Base-by-base conservation (phyloP, 2,797 vertebrate species). In the Danio aesculapii region DNA sequence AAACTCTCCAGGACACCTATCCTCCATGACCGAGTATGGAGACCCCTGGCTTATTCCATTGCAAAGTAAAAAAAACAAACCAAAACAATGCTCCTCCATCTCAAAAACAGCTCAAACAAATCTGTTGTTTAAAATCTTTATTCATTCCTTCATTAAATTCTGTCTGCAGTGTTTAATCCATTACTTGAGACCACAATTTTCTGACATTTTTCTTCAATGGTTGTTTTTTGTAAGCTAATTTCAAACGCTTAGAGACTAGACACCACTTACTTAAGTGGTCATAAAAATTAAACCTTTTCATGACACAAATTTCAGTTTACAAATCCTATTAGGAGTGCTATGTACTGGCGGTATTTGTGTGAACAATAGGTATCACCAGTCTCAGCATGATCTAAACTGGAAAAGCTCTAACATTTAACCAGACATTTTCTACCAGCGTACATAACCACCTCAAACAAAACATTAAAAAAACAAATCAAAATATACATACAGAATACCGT, bases 401-500 rank as follows among this genome's bases (percentile, higher is more conserved):
- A 50, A 63, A 66, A 41, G 53, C 50, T 74, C n/a, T 16, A 53
- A 13, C 62, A n/a, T 39, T 66, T 77, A 11, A 47, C 19, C 58
- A 79, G 55, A 75, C 61, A 50, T 66, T 30, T n/a, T 71, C 41
- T 72, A 75, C 43, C 64, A 82, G 43, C 53, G 19, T 63, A 71
- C 66, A 75, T 52, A 69, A 50, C 59, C 55, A 79, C 57, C 30
- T 68, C 57, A 79, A 77, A 59, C 21, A 44, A 84, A 61, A 69
- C 49, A 41, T 77, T 21, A 6, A 64, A 59, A 79, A 47, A 58
- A 39, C 21, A 64, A 77, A 71, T 69, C 14, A 0, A 64, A 75
- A 77, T 84, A 73, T 75, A 70, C 46, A 30, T 77, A 82, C 49
- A 77, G 62, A 84, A 79, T 83, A 53, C 80, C 76, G 67, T 67